Evolutionary conservation across 2,113 vertebrate genomes (phyloP), one percentile per base, ranked within the genome.

Genomic region (Collichthys lucidus): DNA sequence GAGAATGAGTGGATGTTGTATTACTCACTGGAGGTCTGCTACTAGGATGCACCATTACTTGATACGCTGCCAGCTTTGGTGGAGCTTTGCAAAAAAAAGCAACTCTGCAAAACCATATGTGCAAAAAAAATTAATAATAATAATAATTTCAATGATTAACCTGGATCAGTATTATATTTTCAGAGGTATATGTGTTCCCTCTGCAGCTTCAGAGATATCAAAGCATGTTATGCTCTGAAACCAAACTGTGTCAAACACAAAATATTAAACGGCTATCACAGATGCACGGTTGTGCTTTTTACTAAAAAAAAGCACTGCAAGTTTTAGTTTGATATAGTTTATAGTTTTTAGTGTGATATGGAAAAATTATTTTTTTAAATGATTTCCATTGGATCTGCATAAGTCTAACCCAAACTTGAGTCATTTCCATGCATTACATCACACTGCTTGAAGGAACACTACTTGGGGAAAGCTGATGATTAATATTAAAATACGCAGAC

Each of bases 351-450:
- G n/a, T n/a, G 40, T 46, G 29, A 82, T 50, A 31, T 74, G 26
- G 64, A 24, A 67, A 35, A 31, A 8, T 64, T 60, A 74, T 67
- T 87, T 83, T 15, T 70, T 42, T 17, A 78, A 56, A 52, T 14
- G 0, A 62, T 61, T 74, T 68, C 31, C 46, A 47, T 35, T 80
- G 61, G n/a, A 60, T 56, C 12, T 19, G 35, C 24, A 57, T 10
- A 31, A 40, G n/a, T 61, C 31, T 11, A n/a, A 22, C 19, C 50
- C 26, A 31, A 26, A 77, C 73, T 46, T 49, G 55, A 47, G n/a
- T 47, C 40, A 49, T 88, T 88, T 81, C 79, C 31, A n/a, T 12
- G 42, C 11, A 49, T 85, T 89, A 74, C 77, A 85, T 83, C 79
- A 85, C 35, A 16, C 42, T 0, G 74, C 82, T 29, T 68, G 60